Base-by-base conservation (phyloP, 2,888 invertebrate species). In the Gandaritis pyraliata region DNA sequence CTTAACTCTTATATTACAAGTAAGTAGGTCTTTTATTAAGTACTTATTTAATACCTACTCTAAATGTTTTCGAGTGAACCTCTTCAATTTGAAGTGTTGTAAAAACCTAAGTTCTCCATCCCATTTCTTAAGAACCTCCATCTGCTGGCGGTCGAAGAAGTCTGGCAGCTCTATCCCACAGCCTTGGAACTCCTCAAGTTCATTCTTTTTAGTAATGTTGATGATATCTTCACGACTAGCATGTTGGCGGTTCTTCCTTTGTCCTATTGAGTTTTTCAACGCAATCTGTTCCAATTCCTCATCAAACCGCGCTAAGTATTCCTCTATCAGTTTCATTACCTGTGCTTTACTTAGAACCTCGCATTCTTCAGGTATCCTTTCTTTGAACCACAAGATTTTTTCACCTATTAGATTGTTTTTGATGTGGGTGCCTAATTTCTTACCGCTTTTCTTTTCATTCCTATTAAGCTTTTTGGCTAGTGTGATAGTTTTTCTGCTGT, bases 151-250 rank as follows among this genome's bases (percentile, higher is more conserved):
- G 77, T 94, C 93, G 72, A 95, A 79, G 59, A 96, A 85, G 82
- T 96, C 95, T 1, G 96, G 96, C 74, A 96, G 94, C 93, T 97
- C 97, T 75, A 97, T 87, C 30, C 97, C 97, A 76, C 95, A 95
- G 0, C 94, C 94, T 63, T 95, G 92, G 77, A 95, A 97, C 78
- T 97, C 97, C 65, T 95, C 94, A 8, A 75, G 86, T 74, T 98
- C 97, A 54, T 93, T 93, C 74, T 96, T 94, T 68, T 95, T 93
- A 0, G 96, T 96, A 73, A 97, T 94, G 73, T 94, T 94, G 48
- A 98, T 95, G 10, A 96, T 94, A 83, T 96, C 95, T 83, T 96
- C 95, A 63, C 98, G 93, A 69, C 95, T 95, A 0, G 95, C 96
- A 85, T 97, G 97, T 77, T 97, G 97, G 12, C 95, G 92, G 70